Conservation (phyloP, 1,140 invertebrate genomes). For the Heliconius hewitsoni region DNA sequence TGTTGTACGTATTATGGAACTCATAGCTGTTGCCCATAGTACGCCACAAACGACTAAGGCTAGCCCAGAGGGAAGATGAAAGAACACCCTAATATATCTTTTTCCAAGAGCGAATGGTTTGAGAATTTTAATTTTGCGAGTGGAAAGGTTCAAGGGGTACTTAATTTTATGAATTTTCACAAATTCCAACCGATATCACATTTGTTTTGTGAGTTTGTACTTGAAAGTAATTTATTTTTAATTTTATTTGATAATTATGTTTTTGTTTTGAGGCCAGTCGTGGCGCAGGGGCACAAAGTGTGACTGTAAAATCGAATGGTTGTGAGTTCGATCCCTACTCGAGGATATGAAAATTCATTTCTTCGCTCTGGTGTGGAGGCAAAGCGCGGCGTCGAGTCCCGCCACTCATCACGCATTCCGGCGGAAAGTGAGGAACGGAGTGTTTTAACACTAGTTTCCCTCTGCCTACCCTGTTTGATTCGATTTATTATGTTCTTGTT, state of each 20-base stretch:
- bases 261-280: not conserved
- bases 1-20: not conserved
- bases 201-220: slow-evolving; percentile 29
- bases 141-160: slow-evolving; percentile 56
- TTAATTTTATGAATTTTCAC: slow-evolving; percentile 45
- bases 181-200: slow-evolving; percentile 34
- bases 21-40: slow-evolving; percentile 9
- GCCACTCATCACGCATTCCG: too few relatives aligned
- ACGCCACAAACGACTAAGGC: slow-evolving; percentile 73
- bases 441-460: too few relatives aligned
- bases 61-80: slow-evolving; percentile 74
- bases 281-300: too few relatives aligned
- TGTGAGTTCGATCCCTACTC: too few relatives aligned
- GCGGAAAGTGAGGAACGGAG: too few relatives aligned
- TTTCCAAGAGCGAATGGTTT: slow-evolving; percentile 77
- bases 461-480: too few relatives aligned
- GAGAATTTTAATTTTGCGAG: slow-evolving; percentile 78
- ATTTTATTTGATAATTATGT: slow-evolving; percentile 7
- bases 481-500: not conserved
- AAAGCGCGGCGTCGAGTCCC: too few relatives aligned
- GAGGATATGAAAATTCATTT: too few relatives aligned
- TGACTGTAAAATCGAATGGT: too few relatives aligned
- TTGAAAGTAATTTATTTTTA: slow-evolving; percentile 17
- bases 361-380: too few relatives aligned
- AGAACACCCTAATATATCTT: slow-evolving; percentile 79